Base-by-base conservation (phyloP, 2,113 vertebrate species). In the Clarias macrocephalus region DNA sequence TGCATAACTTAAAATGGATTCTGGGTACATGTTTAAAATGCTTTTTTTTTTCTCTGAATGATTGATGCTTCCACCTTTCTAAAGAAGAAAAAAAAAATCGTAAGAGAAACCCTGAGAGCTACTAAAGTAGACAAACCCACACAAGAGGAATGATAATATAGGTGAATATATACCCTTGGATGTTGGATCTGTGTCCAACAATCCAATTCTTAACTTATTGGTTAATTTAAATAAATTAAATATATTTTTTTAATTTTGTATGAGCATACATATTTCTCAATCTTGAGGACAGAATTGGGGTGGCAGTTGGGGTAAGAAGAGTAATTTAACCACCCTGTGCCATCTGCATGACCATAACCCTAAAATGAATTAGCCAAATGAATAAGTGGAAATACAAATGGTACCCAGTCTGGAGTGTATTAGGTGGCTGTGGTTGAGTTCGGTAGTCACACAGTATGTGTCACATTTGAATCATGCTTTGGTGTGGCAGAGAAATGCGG, bases 401-500 rank as follows among this genome's bases (percentile, higher is more conserved):
- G 16, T 76, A 62, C 9, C 4, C 82, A 87, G 23, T 82, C 48
- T 82, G 33, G 76, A 77, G 82, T 62, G 72, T 15, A n/a, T 19
- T 76, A 37, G 76, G 48, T 80, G 79, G 66, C 87, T 23, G 68
- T 42, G 79, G 28, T 80, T 66, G 84, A 54, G 63, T 77, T 82
- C 83, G 59, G 75, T 85, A 72, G 82, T 87, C 76, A 65, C 15
- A 42, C 42, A 6, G 42, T 42, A 65, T 87, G 60, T 87, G 85
- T 85, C 85, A 85, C 77, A 56, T 80, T 68, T 89, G 83, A 89
- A 89, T 89, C 54, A 89, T 89, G 52, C 60, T 18, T 82, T 77
- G 76, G 76, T 84, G 75, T 84, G 85, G 88, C 75, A 8, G n/a
- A 28, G 68, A 80, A 84, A 86, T 52, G 70, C 25, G 19, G n/a